A percentile compares a stretch with the other conserved stretches of the same genome.
Conservation (phyloP, 2,888 invertebrate species). For the Mimachlamys varia region DNA sequence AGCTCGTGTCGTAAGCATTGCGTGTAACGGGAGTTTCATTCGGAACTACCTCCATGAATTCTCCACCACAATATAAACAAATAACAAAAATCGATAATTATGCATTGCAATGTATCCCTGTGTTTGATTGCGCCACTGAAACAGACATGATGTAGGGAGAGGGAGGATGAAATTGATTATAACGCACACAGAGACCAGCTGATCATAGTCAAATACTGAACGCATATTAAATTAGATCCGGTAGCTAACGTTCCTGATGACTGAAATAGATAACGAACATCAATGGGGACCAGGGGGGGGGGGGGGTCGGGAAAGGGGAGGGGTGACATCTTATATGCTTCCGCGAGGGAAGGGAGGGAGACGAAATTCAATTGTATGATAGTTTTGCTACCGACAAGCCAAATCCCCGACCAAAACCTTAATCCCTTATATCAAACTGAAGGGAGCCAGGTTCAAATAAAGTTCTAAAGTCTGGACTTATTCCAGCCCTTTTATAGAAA, state of each 20-base stretch:
- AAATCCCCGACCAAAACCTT: too few species aligned
- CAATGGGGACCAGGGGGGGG: not conserved
- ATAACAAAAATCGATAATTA: constrained; percentile 26
- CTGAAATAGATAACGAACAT: not conserved
- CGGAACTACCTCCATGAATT: not conserved
- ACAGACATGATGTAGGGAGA: not conserved
- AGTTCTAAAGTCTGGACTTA: too few species aligned
- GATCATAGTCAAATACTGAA: not conserved
- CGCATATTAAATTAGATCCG: not conserved
- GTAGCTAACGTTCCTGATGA: not conserved
- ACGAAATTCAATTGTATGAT: too few species aligned
- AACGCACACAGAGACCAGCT: not conserved
- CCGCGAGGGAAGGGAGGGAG: not conserved
- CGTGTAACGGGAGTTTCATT: not conserved
- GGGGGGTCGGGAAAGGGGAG: too few species aligned
- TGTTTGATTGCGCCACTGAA: not conserved
- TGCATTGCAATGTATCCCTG: constrained; percentile 4
- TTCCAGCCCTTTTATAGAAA: too few species aligned
- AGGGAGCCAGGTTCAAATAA: too few species aligned
- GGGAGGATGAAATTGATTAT: not conserved
- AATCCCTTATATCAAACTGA: too few species aligned
- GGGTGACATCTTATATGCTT: not conserved
- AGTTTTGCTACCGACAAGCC: too few species aligned
- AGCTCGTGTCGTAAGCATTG: not conserved
- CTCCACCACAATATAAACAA: not conserved